Percentiles rank a stretch among this genome's conserved stretches.
Conservation (phyloP, 2,113 vertebrate species). For the Oncorhynchus keta region DNA sequence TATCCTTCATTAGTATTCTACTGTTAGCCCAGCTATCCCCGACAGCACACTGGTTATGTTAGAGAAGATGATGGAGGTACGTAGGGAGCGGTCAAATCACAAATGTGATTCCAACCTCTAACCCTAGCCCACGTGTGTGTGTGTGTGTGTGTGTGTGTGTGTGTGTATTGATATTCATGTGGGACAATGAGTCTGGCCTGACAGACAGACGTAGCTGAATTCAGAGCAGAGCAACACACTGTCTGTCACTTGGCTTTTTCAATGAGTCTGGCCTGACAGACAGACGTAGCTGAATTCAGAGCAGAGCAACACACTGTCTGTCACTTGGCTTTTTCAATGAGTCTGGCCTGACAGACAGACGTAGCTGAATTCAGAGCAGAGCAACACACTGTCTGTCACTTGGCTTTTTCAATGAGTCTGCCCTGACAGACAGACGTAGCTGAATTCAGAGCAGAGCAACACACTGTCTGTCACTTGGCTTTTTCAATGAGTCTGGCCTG, state of each 20-base stretch:
- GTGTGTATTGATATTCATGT: background rate
- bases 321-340: slow-evolving; percentile 29
- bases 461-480: background rate
- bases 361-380: slow-evolving; percentile 13
- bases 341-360: slow-evolving; percentile 11
- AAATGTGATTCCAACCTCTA: too few species aligned
- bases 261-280: slow-evolving; percentile 25
- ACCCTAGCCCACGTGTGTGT: background rate
- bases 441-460: slow-evolving; percentile 12
- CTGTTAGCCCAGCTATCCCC: slow-evolving; percentile 36
- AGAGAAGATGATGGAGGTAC: background rate
- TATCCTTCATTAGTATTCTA: slow-evolving; percentile 67
- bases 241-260: slow-evolving; percentile 21
- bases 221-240: slow-evolving; percentile 1
- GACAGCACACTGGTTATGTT: background rate
- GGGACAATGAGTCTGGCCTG: background rate
- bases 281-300: slow-evolving; percentile 11
- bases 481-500: slow-evolving; percentile 33
- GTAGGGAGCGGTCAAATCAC: background rate
- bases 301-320: background rate
- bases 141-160: background rate
- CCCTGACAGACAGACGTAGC: background rate
- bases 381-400: background rate
- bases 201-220: background rate
- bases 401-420: slow-evolving; percentile 33